Percentiles rank a stretch among this genome's conserved stretches.
These are phyloP conservation scores for Xylophagus ater DNA, from an alignment of 2,888 invertebrate species.

Conservation along the genomic window DNA sequence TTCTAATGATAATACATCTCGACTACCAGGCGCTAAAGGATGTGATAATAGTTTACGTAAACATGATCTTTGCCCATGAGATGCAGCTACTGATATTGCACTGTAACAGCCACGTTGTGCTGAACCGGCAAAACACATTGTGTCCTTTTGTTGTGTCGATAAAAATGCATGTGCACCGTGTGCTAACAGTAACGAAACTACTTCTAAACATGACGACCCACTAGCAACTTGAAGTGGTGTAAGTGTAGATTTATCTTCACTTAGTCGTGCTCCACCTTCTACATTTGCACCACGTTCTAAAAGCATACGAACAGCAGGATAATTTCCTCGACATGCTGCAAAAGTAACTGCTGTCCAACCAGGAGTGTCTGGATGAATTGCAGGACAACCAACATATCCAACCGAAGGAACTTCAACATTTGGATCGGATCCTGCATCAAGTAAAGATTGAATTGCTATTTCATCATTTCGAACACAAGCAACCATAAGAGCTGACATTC, in stretches of 20 bases:
- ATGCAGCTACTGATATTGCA: constrained; percentile 80
- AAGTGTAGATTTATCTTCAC: constrained; percentile 75
- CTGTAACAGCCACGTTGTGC: constrained; percentile 80
- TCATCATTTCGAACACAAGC: constrained; percentile 73
- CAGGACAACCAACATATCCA: constrained; percentile 37
- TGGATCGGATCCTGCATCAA: constrained; percentile 73
- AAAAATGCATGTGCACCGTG: constrained; percentile 83
- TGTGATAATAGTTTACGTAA: constrained; percentile 68
- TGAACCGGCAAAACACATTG: constrained; percentile 73
- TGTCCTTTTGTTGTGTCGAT: constrained; percentile 71
- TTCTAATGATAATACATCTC: constrained; percentile 73
- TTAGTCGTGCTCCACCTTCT: constrained; percentile 72
- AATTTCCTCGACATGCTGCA: constrained; percentile 49
- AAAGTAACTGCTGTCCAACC: constrained; percentile 86
- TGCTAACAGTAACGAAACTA: constrained; percentile 66
- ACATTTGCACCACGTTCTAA: constrained; percentile 72
- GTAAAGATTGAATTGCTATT: constrained; percentile 55
- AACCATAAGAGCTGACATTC: constrained; percentile 74
- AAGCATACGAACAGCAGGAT: constrained; percentile 53
- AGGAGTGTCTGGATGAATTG: constrained; percentile 55
- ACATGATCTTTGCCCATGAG: constrained; percentile 72
- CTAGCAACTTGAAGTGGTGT: constrained; percentile 83
- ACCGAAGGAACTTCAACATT: constrained; percentile 63
- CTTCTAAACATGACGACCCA: constrained; percentile 67
- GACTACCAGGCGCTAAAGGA: constrained; percentile 52